Evolutionary conservation across 2,113 vertebrate genomes (phyloP), one percentile per base, ranked within the genome.

Genomic region (Apteryx owenii): DNA sequence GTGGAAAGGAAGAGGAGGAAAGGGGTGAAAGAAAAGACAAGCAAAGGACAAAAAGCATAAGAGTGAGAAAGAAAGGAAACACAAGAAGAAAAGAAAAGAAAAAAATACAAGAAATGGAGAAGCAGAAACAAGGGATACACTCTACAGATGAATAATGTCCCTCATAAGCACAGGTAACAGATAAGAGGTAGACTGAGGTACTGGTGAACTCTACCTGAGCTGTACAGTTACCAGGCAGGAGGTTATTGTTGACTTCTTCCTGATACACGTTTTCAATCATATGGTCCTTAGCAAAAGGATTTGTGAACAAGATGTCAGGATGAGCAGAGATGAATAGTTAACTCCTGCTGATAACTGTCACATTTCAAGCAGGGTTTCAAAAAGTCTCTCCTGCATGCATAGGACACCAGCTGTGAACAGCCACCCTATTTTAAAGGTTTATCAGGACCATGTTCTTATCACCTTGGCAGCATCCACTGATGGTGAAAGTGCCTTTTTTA

Each of bases 21-120:
- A 97, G 96, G 97, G 94, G 95, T 97, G 94, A 97, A 95, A 98
- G 97, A 97, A 98, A 97, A 98, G 95, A 98, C 95, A 98, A 98
- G 98, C 97, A 98, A 97, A 98, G 97, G 97, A 97, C 97, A 97
- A 98, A 98, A 98, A 97, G 98, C 97, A 22, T 95, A 97, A 97
- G 97, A 96, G 97, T 97, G 97, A 98, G 97, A 97, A 95, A 94
- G 95, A 93, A 98, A 97, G 92, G 96, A 98, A 97, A 96, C 95
- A 97, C 94, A 71, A 97, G 93, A 97, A 97, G 76, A 96, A 97
- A 97, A 97, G 95, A 94, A 97, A 98, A 97, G 93, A 97, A 97
- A 94, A 92, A 97, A 96, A 97, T 95, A 97, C 97, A 95, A 97
- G 97, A 98, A 98, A 97, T 97, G 98, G 97, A 98, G 64, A 97